Evolutionary conservation across 2,797 vertebrate genomes (phyloP).

Genomic region (Xenopus petersii): DNA sequence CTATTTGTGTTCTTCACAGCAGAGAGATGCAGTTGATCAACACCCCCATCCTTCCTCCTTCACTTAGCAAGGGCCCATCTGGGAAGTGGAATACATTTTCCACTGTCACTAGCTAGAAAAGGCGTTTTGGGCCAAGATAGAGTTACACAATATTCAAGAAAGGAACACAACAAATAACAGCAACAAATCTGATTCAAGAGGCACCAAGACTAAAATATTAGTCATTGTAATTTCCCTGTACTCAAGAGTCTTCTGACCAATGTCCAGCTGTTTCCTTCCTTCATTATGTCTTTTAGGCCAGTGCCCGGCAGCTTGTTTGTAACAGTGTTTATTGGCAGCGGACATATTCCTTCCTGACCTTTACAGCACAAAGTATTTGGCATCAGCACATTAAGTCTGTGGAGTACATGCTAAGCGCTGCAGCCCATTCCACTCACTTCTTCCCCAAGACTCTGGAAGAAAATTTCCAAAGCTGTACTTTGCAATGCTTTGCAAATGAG

Average conservation of each 20-base stretch:
- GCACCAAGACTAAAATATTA: slow-evolving; percentile 14
- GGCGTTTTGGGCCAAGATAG: too few species aligned
- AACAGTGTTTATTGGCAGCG: slow-evolving; percentile 32
- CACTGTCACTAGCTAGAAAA: too few species aligned
- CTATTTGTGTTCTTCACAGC: too few species aligned
- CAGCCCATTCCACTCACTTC: neutral
- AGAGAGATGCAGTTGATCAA: too few species aligned
- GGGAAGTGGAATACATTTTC: too few species aligned
- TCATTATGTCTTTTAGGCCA: slow-evolving; percentile 28
- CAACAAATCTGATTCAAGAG: slow-evolving; percentile 24
- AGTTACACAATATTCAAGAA: too few species aligned
- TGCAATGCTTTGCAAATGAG: too few species aligned
- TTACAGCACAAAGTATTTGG: slow-evolving; percentile 20
- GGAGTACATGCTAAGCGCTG: neutral
- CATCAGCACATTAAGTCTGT: slow-evolving; percentile 7
- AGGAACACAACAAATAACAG: neutral
- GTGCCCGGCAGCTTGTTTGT: slow-evolving; percentile 28
- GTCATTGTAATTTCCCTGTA: slow-evolving; percentile 4
- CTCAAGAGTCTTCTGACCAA: slow-evolving; percentile 7
- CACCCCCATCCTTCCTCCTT: too few species aligned
- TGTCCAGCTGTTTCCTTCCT: slow-evolving; percentile 42
- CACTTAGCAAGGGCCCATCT: too few species aligned
- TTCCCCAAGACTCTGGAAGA: too few species aligned
- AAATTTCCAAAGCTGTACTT: too few species aligned
- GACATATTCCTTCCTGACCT: slow-evolving; percentile 33